Evolutionary conservation across 1,140 invertebrate species (phyloP), one percentile per base, ranked within the genome.

Genomic region (Amphibalanus amphitrite): DNA sequence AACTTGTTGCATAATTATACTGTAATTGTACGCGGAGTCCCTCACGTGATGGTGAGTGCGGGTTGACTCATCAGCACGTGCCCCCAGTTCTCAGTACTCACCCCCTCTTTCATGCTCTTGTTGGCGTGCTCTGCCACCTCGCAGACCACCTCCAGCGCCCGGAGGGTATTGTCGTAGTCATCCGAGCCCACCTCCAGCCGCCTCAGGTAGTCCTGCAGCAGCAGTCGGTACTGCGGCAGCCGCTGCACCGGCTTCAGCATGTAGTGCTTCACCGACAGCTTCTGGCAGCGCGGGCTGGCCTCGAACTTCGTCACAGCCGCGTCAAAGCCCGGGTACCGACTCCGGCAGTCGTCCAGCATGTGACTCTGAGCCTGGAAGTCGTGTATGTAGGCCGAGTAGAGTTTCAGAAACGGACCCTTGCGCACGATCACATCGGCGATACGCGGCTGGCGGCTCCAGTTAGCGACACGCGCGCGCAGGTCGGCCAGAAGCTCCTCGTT

Each of bases 221-320:
- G 78, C 1, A 90, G 77, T 75, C 85, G 83, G 77, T 90, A 90
- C 76, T 86, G 83, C 3, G 88, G 88, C 73, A 90, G 85, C 76
- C 88, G 81, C 77, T 90, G 89, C 72, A 90, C 86, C 0, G 89
- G 89, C 80, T 89, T 89, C 30, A 90, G 79, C 87, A 90, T 88
- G 74, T 87, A 89, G 80, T 89, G 87, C 64, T 85, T 85, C 23
- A 90, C 73, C 0, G 84, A 82, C 28, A 90, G 79, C 76, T 85
- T 86, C 67, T 83, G 82, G 78, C 88, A 90, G 40, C 83, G 78
- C 0, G 86, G 82, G 38, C 82, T 80, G 71, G 84, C 84, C 79
- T 90, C 88, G 82, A 89, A 90, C 68, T 87, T 84, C 75, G 82
- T 84, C 23, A 89, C 78, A 71, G 83, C 83, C 69, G 83, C 80